Evolutionary conservation across 2,888 invertebrate species (phyloP).

Genomic region (Carterocephalus palaemon): DNA sequence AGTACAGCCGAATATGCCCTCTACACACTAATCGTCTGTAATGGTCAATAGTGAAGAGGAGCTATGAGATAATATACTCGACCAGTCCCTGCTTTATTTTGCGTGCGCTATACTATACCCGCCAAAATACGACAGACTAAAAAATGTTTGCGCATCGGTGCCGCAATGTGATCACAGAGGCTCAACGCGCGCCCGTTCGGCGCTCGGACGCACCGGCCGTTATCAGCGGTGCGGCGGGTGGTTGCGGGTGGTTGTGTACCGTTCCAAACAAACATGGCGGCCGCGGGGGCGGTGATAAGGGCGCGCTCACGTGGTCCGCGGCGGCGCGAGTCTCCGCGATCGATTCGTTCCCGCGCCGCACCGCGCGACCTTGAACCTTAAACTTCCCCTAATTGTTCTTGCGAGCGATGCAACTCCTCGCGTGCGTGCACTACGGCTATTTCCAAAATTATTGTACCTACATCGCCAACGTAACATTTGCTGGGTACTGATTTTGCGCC

Average conservation of each 20-base stretch:
- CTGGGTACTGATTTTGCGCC: too few species aligned
- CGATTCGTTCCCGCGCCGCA: constrained; percentile 53
- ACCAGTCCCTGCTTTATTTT: too few species aligned
- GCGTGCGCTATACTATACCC: too few species aligned
- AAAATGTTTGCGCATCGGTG: not conserved
- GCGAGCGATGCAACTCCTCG: constrained; percentile 17
- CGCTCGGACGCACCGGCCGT: not conserved
- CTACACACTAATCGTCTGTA: too few species aligned
- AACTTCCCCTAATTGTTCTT: constrained; percentile 46
- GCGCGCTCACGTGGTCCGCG: constrained; percentile 43
- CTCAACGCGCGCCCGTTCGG: constrained; percentile 1
- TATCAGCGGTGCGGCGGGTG: too few species aligned
- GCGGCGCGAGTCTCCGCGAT: too few species aligned
- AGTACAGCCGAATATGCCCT: too few species aligned
- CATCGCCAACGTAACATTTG: too few species aligned
- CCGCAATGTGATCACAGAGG: constrained; percentile 10
- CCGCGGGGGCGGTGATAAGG: constrained; percentile 43
- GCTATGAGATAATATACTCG: too few species aligned
- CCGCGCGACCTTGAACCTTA: constrained; percentile 68
- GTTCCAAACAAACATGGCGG: constrained; percentile 13
- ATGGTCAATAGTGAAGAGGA: too few species aligned
- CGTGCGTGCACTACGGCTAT: constrained; percentile 20
- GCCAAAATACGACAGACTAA: not conserved
- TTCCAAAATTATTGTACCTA: constrained; percentile 14
- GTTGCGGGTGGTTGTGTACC: not conserved